phyloP scores from a whole-genome alignment of 2,888 invertebrate genomes.

The Cantharis flavilabris region DNA sequence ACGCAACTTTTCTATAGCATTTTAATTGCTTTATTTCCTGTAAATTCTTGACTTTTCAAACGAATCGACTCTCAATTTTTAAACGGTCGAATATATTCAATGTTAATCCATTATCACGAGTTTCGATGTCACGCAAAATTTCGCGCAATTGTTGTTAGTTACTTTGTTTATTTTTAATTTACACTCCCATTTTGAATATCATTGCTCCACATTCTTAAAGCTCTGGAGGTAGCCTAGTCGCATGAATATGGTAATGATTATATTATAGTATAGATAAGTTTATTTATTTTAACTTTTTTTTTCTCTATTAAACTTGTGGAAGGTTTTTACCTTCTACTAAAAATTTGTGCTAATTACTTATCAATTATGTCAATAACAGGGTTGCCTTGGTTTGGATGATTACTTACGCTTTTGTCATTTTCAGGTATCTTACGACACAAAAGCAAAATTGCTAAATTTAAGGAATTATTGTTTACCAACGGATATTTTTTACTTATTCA shows the following conservation, averaged over 20 bases:
- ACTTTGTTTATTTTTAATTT: not conserved
- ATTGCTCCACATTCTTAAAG: conserved; percentile 1
- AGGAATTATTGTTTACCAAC: not conserved
- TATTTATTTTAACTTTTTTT: not conserved
- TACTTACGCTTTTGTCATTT: not conserved
- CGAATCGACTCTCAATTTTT: not conserved
- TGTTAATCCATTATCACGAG: not conserved
- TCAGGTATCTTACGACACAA: not conserved
- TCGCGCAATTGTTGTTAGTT: conserved; percentile 3
- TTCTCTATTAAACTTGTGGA: not conserved
- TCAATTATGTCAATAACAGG: conserved; percentile 18
- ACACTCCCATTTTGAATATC: conserved; percentile 1
- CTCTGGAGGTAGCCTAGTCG: not conserved
- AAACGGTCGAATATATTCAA: not conserved
- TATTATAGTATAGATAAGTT: not conserved
- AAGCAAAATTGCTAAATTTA: not conserved
- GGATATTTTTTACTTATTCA: not conserved
- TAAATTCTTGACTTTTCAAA: not conserved
- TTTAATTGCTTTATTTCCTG: conserved; percentile 10
- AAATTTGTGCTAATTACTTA: conserved; percentile 11
- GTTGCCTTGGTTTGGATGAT: not conserved
- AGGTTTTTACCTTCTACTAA: not conserved
- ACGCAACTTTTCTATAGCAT: conserved; percentile 17
- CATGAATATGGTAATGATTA: not conserved
- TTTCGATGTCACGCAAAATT: conserved; percentile 18